Conservation (phyloP, 1,140 invertebrate species). For the Rhagoletis pomonella region DNA sequence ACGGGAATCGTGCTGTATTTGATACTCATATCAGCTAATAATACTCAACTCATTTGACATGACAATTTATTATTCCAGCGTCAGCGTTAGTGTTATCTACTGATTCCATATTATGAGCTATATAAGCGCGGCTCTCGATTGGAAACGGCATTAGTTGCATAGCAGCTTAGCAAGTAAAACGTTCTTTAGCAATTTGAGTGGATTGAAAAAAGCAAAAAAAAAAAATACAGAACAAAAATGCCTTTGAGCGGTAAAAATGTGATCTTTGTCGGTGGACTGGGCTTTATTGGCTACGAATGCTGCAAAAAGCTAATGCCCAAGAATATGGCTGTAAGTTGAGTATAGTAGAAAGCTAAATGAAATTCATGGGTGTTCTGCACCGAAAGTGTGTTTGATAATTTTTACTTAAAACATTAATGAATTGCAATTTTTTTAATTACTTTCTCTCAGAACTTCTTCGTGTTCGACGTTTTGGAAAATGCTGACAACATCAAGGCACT, state of each 20-base stretch:
- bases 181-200: too few species aligned
- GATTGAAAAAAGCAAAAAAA: too few species aligned
- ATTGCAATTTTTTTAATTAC: too few species aligned
- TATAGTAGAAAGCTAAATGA: neutral
- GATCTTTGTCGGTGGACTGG: conserved; percentile 69
- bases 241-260: conserved; percentile 67
- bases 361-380: too few species aligned
- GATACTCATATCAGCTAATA: conserved; percentile 23
- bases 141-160: conserved; percentile 1
- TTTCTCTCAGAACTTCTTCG: conserved; percentile 62
- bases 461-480: conserved; percentile 69
- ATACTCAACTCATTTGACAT: neutral
- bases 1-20: conserved; percentile 8
- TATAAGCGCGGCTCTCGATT: neutral
- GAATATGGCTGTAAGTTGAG: conserved; percentile 55
- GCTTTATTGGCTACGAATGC: conserved; percentile 69
- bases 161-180: neutral
- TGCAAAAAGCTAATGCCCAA: conserved; percentile 56
- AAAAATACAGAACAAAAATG: conserved; percentile 57
- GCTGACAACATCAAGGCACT: conserved; percentile 64
- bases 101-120: neutral
- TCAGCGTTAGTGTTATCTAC: neutral
- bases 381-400: too few species aligned
- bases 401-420: too few species aligned
- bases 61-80: neutral